Evolutionary conservation across 2,113 vertebrate genomes (phyloP), one percentile per base, ranked within the genome.

Genomic region (Bubalus kerabau): DNA sequence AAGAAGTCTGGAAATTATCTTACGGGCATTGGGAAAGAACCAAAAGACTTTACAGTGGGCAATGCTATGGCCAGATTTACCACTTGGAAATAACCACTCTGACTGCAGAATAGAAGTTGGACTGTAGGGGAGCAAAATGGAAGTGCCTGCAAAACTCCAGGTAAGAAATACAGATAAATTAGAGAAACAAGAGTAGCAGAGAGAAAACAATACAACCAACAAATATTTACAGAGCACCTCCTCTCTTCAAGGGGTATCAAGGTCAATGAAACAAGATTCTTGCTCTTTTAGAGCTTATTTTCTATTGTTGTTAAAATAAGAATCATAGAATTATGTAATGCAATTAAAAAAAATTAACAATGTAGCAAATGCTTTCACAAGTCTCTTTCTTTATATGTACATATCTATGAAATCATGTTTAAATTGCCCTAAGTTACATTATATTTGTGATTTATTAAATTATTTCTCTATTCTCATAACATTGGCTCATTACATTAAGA

Each of bases 1-100:
- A 91, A 88, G 24, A 92, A 93, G 64, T 74, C 90, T 93, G 86
- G 89, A 98, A 97, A 85, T 93, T 82, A 94, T 88, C 91, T 95
- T 76, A 46, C 9, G 90, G 89, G 57, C 32, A 52, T 2, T 83
- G 82, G 78, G 64, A 26, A 90, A 89, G 43, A 92, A 86, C 17
- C 6, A 24, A 93, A 90, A n/a, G 84, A 80, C 71, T 89, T 71
- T 23, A 54, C 5, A 57, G 62, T 82, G 67, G 87, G 59, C 26
- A 32, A 83, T 14, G 57, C 52, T 21, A 87, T 32, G 95, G 83
- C n/a, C 19, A 89, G 84, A 78, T 87, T 17, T 81, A 92, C 13
- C 30, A 71, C 71, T 64, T 82, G 87, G 36, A 97, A 95, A 60
- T 48, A 59, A 71, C 17, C 43, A 17, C 28, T 57, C 30, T 48